phyloP scores from a whole-genome alignment of 2,113 vertebrate species.

The Anser cygnoides region DNA sequence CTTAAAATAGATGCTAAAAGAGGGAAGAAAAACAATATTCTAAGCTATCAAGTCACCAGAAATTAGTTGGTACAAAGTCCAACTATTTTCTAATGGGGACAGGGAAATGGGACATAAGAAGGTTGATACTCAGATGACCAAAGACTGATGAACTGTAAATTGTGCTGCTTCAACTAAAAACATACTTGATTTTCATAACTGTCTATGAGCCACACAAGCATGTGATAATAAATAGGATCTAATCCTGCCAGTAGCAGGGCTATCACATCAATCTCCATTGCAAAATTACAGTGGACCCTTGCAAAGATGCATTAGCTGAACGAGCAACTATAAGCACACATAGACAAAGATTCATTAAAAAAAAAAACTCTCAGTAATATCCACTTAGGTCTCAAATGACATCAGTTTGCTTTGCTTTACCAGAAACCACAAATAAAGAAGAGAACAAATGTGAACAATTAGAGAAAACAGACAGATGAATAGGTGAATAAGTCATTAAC shows the following conservation, averaged over 20 bases:
- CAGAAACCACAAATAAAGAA: neutral
- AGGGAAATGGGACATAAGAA: neutral
- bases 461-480: neutral
- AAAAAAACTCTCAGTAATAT: neutral
- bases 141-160: neutral
- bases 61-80: neutral
- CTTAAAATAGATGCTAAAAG: conserved; percentile 10
- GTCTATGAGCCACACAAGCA: neutral
- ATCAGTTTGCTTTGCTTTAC: neutral
- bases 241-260: neutral
- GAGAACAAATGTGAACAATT: neutral
- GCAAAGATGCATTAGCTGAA: conserved; percentile 18
- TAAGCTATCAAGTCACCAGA: neutral
- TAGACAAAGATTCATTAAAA: neutral
- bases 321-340: neutral
- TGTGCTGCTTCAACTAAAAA: neutral
- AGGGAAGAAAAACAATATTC: neutral
- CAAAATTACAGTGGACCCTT: neutral
- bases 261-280: neutral
- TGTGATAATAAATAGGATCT: neutral
- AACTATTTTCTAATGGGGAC: neutral
- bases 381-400: neutral
- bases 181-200: neutral
- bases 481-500: neutral
- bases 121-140: neutral